phyloP scores from a whole-genome alignment of 2,888 invertebrate species.

The Heliconius aoede region DNA sequence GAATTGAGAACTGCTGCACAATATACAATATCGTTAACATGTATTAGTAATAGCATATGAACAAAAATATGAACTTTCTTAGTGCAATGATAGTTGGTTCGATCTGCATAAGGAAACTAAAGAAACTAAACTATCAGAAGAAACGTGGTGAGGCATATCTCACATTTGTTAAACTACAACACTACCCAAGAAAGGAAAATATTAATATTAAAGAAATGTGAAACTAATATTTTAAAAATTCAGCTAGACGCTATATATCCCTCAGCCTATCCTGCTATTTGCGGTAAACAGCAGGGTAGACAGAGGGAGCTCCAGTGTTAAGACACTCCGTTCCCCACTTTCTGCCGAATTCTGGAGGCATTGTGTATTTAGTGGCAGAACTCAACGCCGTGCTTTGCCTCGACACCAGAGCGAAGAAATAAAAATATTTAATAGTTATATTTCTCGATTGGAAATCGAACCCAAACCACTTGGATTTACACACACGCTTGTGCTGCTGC shows the following conservation, averaged over 20 bases:
- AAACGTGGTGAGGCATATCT: no score
- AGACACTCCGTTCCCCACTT: no score
- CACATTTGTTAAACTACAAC: no score
- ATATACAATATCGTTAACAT: background rate
- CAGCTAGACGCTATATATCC: no score
- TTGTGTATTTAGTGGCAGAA: no score
- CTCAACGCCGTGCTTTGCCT: background rate
- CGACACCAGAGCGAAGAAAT: background rate
- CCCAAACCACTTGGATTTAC: background rate
- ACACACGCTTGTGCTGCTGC: background rate
- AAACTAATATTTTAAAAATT: no score
- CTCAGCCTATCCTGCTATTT: no score
- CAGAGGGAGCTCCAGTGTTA: no score
- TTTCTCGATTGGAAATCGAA: background rate
- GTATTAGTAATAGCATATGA: background rate
- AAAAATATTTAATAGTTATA: background rate
- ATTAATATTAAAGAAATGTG: conserved; percentile 2
- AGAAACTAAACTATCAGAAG: no score
- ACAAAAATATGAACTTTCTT: background rate
- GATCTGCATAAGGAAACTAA: background rate
- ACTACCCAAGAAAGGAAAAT: background rate
- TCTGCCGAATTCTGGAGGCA: no score
- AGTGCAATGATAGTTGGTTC: background rate
- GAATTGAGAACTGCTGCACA: background rate
- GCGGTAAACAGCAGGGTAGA: no score